These are phyloP conservation scores for Coturnix japonica DNA, from an alignment of 2,113 vertebrate species.

Conservation along the genomic window DNA sequence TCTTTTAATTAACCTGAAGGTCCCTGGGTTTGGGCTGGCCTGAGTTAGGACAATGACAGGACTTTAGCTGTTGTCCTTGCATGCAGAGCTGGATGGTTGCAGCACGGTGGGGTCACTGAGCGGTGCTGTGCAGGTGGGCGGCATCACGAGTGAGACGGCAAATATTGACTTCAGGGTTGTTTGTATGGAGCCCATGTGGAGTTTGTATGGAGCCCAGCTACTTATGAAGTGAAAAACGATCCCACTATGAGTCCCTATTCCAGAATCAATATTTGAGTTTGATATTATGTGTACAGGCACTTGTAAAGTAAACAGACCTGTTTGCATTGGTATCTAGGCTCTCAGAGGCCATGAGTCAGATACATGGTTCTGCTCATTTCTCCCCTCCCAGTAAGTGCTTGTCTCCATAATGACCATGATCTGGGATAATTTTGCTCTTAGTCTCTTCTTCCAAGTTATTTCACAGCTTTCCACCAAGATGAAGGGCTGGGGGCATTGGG, in stretches of 20 bases:
- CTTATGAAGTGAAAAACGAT: not conserved
- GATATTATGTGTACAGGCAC: constrained; percentile 23
- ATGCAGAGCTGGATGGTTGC: not conserved
- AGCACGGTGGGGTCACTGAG: not conserved
- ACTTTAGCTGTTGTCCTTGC: not conserved
- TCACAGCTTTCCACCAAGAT: not conserved
- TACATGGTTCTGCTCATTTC: not conserved
- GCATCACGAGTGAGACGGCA: not conserved
- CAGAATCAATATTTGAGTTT: constrained; percentile 61
- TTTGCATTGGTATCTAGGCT: not conserved
- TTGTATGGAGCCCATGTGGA: not conserved
- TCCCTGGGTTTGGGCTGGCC: accelerated
- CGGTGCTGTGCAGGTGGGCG: not conserved
- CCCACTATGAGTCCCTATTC: not conserved
- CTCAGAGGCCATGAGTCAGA: not conserved
- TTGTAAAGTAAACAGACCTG: constrained; percentile 22
- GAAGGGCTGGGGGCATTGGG: no score
- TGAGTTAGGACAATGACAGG: not conserved
- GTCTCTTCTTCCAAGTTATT: not conserved
- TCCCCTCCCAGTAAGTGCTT: not conserved
- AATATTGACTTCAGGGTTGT: constrained; percentile 5
- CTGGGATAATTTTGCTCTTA: not conserved
- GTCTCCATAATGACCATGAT: not conserved
- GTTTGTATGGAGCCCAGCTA: not conserved
- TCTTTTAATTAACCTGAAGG: not conserved